Conservation (phyloP, 2,113 vertebrate species). For the Mormoops blainvillei region DNA sequence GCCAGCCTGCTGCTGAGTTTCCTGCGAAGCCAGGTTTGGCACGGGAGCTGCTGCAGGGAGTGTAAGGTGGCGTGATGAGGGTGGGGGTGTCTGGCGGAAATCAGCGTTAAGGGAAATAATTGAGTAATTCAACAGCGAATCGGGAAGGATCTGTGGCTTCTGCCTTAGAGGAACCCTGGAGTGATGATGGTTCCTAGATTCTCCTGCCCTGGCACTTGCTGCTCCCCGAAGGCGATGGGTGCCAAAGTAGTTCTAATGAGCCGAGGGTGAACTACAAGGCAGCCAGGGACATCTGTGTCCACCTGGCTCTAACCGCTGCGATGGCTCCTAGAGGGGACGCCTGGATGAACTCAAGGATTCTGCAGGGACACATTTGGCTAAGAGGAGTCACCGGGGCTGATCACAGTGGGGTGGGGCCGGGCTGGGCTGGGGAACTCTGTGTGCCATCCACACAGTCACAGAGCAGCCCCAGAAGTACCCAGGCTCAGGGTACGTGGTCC, state of each 20-base stretch:
- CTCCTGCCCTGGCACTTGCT: background rate
- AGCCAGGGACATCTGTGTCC: background rate
- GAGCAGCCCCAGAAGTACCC: background rate
- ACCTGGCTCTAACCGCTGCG: background rate
- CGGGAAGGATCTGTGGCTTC: background rate
- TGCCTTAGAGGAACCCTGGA: background rate
- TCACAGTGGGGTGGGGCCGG: background rate
- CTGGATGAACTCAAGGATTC: background rate
- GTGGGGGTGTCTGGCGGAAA: background rate
- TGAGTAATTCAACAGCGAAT: background rate
- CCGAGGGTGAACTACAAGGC: background rate
- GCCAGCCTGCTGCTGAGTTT: background rate
- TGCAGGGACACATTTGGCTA: background rate
- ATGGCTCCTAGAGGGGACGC: background rate
- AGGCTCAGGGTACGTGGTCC: accelerated
- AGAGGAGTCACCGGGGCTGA: no score
- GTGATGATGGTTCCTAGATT: background rate
- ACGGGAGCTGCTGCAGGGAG: no score
- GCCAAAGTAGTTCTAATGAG: background rate
- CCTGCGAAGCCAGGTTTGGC: accelerated
- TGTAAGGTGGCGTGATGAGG: accelerated
- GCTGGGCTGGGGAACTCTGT: background rate
- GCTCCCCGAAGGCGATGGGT: background rate
- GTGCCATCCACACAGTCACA: accelerated
- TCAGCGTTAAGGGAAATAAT: background rate